A percentile compares a stretch with the other conserved stretches of the same genome.
These are phyloP conservation scores for Xanthia togata DNA, from an alignment of 2,888 invertebrate species.

Conservation along the genomic window DNA sequence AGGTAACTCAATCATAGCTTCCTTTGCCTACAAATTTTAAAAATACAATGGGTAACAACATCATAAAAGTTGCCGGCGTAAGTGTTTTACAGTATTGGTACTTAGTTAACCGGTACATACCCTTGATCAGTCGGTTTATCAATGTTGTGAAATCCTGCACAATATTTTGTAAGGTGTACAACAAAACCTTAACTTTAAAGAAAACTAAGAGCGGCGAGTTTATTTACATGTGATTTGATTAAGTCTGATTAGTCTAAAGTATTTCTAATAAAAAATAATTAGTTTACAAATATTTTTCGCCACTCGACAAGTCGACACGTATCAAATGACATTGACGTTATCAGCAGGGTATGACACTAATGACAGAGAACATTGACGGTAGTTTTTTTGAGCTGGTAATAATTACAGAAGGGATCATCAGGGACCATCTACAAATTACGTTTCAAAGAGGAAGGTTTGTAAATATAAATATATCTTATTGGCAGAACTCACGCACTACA, in stretches of 20 bases:
- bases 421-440: constrained; percentile 4
- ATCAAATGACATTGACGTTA: constrained; percentile 49
- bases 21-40: constrained; percentile 12
- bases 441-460: neutral
- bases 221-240: constrained; percentile 21
- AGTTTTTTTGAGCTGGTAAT: constrained; percentile 40
- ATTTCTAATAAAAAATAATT: constrained; percentile 10
- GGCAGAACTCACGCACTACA: neutral
- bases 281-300: constrained; percentile 39
- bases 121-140: constrained; percentile 25
- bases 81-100: neutral
- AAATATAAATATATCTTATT: neutral
- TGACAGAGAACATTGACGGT: constrained; percentile 20
- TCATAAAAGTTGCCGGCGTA: neutral
- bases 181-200: constrained; percentile 3
- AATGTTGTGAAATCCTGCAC: constrained; percentile 60
- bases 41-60: neutral
- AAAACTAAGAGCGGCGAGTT: neutral
- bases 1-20: constrained; percentile 88
- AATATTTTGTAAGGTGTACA: constrained; percentile 22
- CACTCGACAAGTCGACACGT: constrained; percentile 60
- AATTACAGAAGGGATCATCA: neutral
- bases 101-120: constrained; percentile 14
- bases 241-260: neutral
- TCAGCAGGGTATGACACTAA: constrained; percentile 38